Percentiles rank a stretch among this genome's conserved stretches.
Conservation (phyloP, 2,797 vertebrate genomes). For the Acipenser transmontanus region DNA sequence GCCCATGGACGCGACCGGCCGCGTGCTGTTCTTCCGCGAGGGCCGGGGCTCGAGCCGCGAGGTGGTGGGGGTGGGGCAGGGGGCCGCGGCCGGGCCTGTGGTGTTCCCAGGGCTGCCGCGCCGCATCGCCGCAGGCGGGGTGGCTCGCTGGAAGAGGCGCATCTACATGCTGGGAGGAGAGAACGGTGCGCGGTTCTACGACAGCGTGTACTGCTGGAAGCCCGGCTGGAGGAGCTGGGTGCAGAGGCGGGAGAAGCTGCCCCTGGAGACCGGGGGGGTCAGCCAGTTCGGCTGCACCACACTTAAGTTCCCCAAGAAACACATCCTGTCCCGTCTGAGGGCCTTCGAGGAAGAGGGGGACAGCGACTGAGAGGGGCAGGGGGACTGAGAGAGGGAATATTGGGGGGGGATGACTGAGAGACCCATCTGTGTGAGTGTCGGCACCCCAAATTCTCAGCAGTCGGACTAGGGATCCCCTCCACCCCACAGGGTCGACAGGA, state of each 20-base stretch:
- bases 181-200: slow-evolving; percentile 65
- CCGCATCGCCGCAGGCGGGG: slow-evolving; percentile 63
- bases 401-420: too few species aligned
- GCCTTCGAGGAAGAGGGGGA: background rate
- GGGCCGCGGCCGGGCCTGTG: slow-evolving; percentile 58
- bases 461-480: too few species aligned
- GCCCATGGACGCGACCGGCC: slow-evolving; percentile 63
- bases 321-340: slow-evolving; percentile 61
- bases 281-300: slow-evolving; percentile 76
- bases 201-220: slow-evolving; percentile 77
- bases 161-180: slow-evolving; percentile 75
- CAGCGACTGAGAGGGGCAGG: too few species aligned
- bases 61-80: slow-evolving; percentile 38
- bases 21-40: slow-evolving; percentile 69
- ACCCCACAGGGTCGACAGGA: too few species aligned
- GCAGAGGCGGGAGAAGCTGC: slow-evolving; percentile 67
- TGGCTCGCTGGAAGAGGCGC: slow-evolving; percentile 70
- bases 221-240: slow-evolving; percentile 72
- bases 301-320: slow-evolving; percentile 72
- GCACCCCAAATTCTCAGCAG: too few species aligned
- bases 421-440: too few species aligned
- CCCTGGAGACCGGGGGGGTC: slow-evolving; percentile 64
- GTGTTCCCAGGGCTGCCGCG: slow-evolving; percentile 65
- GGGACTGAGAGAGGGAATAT: too few species aligned
- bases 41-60: slow-evolving; percentile 55